phyloP scores from a whole-genome alignment of 1,140 invertebrate genomes.

The Ceratitis capitata region DNA sequence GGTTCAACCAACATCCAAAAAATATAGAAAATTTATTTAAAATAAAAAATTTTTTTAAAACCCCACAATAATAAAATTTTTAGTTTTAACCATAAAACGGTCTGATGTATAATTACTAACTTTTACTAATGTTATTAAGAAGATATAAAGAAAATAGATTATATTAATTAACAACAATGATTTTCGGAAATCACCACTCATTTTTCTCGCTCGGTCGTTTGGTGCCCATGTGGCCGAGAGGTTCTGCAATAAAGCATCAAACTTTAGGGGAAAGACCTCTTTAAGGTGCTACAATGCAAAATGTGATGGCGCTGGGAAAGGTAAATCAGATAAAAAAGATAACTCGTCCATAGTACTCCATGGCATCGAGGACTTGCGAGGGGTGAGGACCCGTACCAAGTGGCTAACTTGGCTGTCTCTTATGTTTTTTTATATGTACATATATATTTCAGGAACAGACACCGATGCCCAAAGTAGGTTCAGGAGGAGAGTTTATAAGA shows the following conservation, averaged over 20 bases:
- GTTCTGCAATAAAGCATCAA: not conserved
- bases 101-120: not conserved
- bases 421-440: not conserved
- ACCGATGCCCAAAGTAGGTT: not conserved
- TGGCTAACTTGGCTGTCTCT: too few relatives aligned
- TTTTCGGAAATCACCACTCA: not conserved
- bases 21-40: too few relatives aligned
- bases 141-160: not conserved
- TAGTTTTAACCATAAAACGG: too few relatives aligned
- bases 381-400: too few relatives aligned
- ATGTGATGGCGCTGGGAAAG: not conserved
- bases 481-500: not conserved
- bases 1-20: too few relatives aligned
- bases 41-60: too few relatives aligned
- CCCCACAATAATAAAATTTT: not conserved
- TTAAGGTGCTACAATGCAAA: not conserved
- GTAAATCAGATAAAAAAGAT: not conserved
- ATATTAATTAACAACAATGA: not conserved
- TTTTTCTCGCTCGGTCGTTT: not conserved
- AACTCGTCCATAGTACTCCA: not conserved
- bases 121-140: too few relatives aligned
- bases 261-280: not conserved
- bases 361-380: not conserved
- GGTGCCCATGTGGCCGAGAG: too few relatives aligned
- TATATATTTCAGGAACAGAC: not conserved